These are phyloP conservation scores for Agelaius tricolor DNA, from an alignment of 2,113 vertebrate genomes.

Conservation along the genomic window DNA sequence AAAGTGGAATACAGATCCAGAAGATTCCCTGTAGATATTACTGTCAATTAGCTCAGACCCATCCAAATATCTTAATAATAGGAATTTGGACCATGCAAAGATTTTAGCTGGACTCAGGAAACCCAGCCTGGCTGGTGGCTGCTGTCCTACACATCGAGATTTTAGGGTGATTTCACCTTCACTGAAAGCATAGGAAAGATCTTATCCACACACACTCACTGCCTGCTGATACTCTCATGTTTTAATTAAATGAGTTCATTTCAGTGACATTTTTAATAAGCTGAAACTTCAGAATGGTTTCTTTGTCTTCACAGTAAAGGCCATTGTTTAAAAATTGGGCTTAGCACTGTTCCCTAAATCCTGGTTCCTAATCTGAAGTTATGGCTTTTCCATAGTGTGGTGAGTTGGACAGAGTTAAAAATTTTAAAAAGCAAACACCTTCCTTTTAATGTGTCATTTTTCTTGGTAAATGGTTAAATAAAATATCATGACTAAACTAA, in stretches of 20 bases:
- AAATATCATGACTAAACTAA: background rate
- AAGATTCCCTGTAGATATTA: background rate
- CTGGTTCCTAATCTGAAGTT: background rate
- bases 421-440: background rate
- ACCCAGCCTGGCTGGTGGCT: background rate
- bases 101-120: background rate
- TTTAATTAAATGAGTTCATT: conserved; percentile 22
- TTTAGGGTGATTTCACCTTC: background rate
- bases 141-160: background rate
- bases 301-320: conserved; percentile 5
- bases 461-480: background rate
- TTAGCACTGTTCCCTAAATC: background rate
- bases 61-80: background rate
- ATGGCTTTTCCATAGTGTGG: background rate
- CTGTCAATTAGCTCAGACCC: background rate
- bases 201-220: background rate
- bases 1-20: background rate
- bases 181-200: background rate
- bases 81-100: background rate
- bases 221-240: background rate
- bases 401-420: background rate
- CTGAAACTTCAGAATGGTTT: conserved; percentile 6
- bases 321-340: background rate
- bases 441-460: background rate
- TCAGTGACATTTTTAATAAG: background rate